phyloP scores from a whole-genome alignment of 2,888 invertebrate species.

The Aspidiotus destructor region DNA sequence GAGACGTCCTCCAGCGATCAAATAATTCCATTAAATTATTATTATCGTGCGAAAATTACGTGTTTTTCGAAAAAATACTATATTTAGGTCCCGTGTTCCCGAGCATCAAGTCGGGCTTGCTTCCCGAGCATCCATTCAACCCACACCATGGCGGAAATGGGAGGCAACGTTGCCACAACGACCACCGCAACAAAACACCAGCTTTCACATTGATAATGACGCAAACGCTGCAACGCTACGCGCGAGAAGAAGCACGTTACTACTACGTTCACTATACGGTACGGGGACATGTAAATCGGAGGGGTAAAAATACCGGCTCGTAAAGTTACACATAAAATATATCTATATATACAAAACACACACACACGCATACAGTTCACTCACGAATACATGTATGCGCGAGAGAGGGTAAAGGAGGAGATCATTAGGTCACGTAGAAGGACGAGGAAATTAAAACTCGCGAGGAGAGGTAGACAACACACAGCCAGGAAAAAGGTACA shows the following conservation, averaged over 20 bases:
- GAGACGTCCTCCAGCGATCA: background rate
- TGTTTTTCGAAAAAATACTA: background rate
- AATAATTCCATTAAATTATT: background rate
- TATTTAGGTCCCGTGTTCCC: conserved; percentile 15
- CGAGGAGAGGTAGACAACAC: conserved; percentile 1
- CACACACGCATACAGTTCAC: too few species aligned
- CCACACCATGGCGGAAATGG: conserved; percentile 37
- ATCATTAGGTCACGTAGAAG: conserved; percentile 31
- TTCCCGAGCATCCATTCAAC: conserved; percentile 36
- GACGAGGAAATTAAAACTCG: conserved; percentile 25
- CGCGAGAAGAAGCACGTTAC: conserved; percentile 26
- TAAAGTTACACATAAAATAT: conserved; percentile 5
- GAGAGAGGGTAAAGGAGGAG: conserved; percentile 25
- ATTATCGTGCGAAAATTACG: background rate
- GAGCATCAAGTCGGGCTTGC: conserved; percentile 35
- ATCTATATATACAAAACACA: too few species aligned
- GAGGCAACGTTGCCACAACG: conserved; percentile 37
- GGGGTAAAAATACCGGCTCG: conserved; percentile 30
- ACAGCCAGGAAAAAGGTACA: conserved; percentile 17
- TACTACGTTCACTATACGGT: conserved; percentile 22
- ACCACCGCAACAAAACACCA: conserved; percentile 34
- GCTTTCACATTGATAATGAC: conserved; percentile 37
- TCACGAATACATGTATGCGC: too few species aligned
- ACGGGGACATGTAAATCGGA: conserved; percentile 10
- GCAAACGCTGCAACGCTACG: conserved; percentile 22